Evolutionary conservation across 2,797 vertebrate species (phyloP).

Genomic region (Sebastes baramenuke): DNA sequence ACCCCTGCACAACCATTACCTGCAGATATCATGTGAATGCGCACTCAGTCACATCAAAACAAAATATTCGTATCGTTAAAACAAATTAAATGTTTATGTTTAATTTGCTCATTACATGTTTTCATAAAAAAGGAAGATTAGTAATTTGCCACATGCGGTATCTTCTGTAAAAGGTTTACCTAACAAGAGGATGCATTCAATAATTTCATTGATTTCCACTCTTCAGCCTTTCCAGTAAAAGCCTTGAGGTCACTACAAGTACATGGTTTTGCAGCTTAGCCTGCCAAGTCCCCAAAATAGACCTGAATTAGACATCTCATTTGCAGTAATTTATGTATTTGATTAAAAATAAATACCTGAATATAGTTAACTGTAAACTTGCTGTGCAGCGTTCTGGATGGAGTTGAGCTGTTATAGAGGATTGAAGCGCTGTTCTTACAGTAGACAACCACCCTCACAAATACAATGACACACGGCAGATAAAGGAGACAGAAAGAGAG

Average conservation of each 20-base stretch:
- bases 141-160: not conserved
- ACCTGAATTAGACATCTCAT: not conserved
- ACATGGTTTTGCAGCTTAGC: constrained; percentile 18
- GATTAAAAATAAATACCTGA: not conserved
- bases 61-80: not conserved
- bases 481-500: constrained; percentile 61
- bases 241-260: constrained; percentile 42
- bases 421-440: constrained; percentile 55
- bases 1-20: not conserved
- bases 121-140: not conserved
- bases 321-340: not conserved
- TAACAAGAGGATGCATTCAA: constrained; percentile 36
- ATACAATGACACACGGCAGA: constrained; percentile 64
- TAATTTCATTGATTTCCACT: constrained; percentile 56
- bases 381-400: not conserved
- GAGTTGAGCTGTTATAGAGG: constrained; percentile 27
- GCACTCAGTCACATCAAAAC: not conserved
- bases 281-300: constrained; percentile 19
- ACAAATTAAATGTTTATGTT: not conserved
- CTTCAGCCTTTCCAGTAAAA: constrained; percentile 43
- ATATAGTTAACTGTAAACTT: not conserved
- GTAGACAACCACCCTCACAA: constrained; percentile 61
- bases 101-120: not conserved
- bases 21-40: not conserved
- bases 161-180: constrained; percentile 21